Conservation (phyloP, 2,797 vertebrate genomes). For the Anguilla marmorata region DNA sequence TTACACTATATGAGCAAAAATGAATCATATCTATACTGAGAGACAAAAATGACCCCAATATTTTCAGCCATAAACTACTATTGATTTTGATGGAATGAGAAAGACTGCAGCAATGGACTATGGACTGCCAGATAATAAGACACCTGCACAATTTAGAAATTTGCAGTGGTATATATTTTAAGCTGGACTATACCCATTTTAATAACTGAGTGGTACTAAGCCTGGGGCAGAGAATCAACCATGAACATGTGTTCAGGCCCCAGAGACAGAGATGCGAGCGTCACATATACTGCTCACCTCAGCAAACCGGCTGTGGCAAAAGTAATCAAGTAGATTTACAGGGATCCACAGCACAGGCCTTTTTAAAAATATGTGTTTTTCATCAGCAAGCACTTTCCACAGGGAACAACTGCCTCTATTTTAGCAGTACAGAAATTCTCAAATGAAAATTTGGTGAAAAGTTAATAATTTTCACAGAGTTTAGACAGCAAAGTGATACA, state of each 20-base stretch:
- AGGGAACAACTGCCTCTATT: background rate
- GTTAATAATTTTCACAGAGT: background rate
- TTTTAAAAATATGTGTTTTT: background rate
- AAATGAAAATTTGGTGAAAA: background rate
- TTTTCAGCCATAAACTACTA: background rate
- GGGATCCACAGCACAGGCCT: conserved; percentile 6
- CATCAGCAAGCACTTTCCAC: background rate
- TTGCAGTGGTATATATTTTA: background rate
- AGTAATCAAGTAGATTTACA: background rate
- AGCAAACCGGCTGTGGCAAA: background rate
- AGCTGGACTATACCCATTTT: background rate
- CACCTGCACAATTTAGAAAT: background rate
- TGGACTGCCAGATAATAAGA: background rate
- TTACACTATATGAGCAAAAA: background rate
- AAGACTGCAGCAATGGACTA: background rate
- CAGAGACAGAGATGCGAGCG: background rate
- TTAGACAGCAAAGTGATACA: background rate
- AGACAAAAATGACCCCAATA: background rate
- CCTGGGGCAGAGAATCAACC: background rate
- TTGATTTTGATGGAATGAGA: background rate
- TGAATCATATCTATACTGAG: background rate
- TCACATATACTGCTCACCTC: background rate
- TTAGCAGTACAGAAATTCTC: background rate
- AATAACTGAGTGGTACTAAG: background rate
- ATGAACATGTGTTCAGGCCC: background rate